A percentile compares a stretch with the other conserved stretches of the same genome.
Conservation (phyloP, 92 coral and sea anemone genomes). For the Phenganax subtilis region DNA sequence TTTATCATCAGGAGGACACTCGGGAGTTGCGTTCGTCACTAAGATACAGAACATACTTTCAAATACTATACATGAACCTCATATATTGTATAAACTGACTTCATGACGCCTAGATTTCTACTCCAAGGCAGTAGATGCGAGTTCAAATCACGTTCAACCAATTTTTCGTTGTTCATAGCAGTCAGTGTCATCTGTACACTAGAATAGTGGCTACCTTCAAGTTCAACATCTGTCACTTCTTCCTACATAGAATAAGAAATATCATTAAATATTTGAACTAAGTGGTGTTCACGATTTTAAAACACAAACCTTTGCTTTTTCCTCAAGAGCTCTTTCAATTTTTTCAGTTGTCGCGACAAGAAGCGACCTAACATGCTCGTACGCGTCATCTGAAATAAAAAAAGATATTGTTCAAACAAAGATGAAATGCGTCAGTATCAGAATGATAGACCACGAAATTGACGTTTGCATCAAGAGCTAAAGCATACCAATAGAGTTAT, state of each 20-base stretch:
- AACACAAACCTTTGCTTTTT: constrained; percentile 8
- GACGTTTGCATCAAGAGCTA: neutral
- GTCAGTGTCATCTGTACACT: neutral
- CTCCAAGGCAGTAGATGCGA: no score
- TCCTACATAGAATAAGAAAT: neutral
- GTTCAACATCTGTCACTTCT: neutral
- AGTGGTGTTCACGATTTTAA: neutral
- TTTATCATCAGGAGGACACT: constrained; percentile 2
- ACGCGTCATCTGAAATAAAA: constrained; percentile 59
- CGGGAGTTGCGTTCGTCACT: constrained; percentile 11
- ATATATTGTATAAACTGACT: neutral
- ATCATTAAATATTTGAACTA: neutral
- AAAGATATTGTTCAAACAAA: neutral
- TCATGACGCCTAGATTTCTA: no score
- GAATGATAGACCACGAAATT: no score
- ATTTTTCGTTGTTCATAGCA: neutral
- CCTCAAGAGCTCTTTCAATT: constrained; percentile 13
- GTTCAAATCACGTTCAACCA: no score
- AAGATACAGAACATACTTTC: neutral
- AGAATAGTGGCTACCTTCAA: neutral
- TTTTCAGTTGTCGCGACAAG: constrained; percentile 65
- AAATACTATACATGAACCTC: neutral
- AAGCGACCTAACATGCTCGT: constrained; percentile 71
- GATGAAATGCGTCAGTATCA: neutral
- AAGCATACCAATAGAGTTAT: constrained; percentile 57